Base-by-base conservation (phyloP, 2,888 invertebrate genomes). In the Phyllotreta cruciferae region DNA sequence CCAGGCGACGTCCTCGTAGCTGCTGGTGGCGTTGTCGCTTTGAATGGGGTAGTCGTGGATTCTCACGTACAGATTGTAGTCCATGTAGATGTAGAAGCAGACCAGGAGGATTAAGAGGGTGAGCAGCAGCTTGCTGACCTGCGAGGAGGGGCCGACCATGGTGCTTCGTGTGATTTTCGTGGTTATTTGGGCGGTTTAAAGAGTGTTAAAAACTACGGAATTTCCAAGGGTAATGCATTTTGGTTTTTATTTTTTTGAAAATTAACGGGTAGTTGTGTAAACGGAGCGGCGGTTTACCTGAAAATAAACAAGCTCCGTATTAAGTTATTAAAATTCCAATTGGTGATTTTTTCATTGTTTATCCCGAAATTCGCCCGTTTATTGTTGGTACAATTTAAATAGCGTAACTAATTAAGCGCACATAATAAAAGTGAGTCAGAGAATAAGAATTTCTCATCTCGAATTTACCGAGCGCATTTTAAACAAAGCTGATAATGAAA, bases 141-240 rank as follows among this genome's bases (percentile, higher is more conserved):
- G 88, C 6, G 90, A 89, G 63, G 90, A 86, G 62, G 90, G 90
- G 76, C 89, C 89, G 82, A 90, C 85, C 89, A 90, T 89, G 11
- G 55, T 64, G 1, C 24, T 24, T 24, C 24, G 24, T n/a, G n/a
- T n/a, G 4, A 24, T 24, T 24, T 24, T 24, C 24, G 24, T 3
- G 1, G 24, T 24, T 24, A 4, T 24, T 24, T 24, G 60, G 54
- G 54, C 62, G 56, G 62, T 56, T 45, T n/a, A n/a, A n/a, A n/a
- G n/a, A n/a, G n/a, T n/a, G n/a, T 62, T 56, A 61, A 14, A 53
- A 13, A 11, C 37, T 39, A 54, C 35, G 14, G 9, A 52, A 52
- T 35, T n/a, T 56, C 36, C 36, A 52, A 13, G 37, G 13, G 37
- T 58, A 52, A 52, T 58, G 58, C 52, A 52, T 58, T 37, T 24